Conservation (phyloP, 2,888 invertebrate species). For the Andrena bucephala region DNA sequence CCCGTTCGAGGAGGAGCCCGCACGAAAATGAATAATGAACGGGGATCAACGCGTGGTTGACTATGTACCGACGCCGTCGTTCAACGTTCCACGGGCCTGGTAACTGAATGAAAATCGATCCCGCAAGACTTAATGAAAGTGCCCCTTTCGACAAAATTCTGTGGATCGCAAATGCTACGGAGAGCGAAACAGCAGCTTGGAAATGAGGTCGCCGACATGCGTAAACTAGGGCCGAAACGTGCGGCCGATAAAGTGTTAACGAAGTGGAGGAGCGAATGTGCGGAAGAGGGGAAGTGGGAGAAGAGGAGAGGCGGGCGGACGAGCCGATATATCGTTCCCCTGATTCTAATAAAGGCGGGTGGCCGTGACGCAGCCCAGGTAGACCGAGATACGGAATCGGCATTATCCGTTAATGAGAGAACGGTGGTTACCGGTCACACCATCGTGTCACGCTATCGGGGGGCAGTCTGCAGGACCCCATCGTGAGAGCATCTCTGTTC, state of each 20-base stretch:
- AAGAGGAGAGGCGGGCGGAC: neutral
- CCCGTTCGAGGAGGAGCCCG: conserved; percentile 36
- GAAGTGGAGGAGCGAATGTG: neutral
- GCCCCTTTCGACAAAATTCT: no score
- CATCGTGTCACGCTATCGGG: conserved; percentile 75
- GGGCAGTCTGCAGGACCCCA: conserved; percentile 72
- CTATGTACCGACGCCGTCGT: conserved; percentile 19
- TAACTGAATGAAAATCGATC: no score
- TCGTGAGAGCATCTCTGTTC: conserved; percentile 81
- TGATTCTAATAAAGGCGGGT: conserved; percentile 63
- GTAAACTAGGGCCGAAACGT: neutral
- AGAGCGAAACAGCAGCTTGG: no score
- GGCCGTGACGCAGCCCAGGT: conserved; percentile 65
- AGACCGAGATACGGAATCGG: conserved; percentile 61
- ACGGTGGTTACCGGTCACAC: conserved; percentile 75
- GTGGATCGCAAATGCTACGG: no score
- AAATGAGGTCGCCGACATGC: neutral
- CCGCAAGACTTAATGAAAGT: no score
- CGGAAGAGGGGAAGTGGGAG: neutral
- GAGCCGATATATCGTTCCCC: conserved; percentile 45
- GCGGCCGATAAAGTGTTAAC: neutral
- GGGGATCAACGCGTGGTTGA: conserved; percentile 63
- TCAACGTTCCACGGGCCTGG: neutral
- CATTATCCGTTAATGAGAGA: conserved; percentile 78
- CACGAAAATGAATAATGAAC: conserved; percentile 69